Base-by-base conservation (phyloP, 2,113 vertebrate species). In the Lota lota region DNA sequence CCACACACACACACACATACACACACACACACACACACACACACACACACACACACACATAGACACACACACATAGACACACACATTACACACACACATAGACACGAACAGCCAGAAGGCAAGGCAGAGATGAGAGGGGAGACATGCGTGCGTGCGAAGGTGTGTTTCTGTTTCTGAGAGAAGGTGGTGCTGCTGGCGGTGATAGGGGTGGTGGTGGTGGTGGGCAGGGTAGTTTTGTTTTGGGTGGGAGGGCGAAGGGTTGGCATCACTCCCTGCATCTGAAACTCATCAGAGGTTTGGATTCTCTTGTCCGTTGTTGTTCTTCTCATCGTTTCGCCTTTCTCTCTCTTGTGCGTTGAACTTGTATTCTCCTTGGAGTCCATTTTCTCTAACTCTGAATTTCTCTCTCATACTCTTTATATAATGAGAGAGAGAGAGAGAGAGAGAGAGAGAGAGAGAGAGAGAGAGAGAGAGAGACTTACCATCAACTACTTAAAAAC, bases 101-200 rank as follows among this genome's bases (percentile, higher is more conserved):
- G 3, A 33, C 28, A 33, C 28, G 7, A 3, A 33, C 12, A 14
- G 10, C 40, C 40, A 14, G 40, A 47, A 47, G 40, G 40, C 40
- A 47, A n/a, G 76, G 72, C 70, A 53, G 69, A 28, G 51, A 58
- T 24, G 53, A 54, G 50, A 57, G 65, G 24, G 20, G 67, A 22
- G 72, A 14, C 53, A 20, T 36, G 69, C 66, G 68, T 80, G 80
- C 85, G 77, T 91, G 90, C 89, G 75, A 90, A 91, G 86, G 85
- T 81, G 62, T 80, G 65, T 59, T 56, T 56, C 53, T 56, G 16
- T n/a, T 56, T 56, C 18, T 75, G 82, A 61, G 68, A 60, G 81
- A 75, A 62, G 72, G 80, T 17, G 54, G 21, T 14, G 40, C 12
- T 47, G 40, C 40, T 47, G 40, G 40, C 40, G 40, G 40, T 14